Base-by-base conservation (phyloP, 1,140 invertebrate species). In the Drosophila pseudoobscura region DNA sequence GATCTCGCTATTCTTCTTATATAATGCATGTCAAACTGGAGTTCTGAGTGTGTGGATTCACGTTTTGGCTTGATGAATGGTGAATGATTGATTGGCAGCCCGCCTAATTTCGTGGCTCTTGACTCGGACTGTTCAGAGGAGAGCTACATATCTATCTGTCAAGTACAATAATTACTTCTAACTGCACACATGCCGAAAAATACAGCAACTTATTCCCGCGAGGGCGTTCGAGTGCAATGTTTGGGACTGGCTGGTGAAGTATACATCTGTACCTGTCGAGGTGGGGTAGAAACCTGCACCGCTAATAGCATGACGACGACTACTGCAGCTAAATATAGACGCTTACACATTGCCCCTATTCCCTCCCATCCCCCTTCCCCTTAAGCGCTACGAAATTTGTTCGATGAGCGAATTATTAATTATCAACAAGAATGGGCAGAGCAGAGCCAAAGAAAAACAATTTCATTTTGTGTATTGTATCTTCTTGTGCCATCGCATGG, bases 351-450 rank as follows among this genome's bases (percentile, higher is more conserved):
- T 13, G 35, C 35, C 35, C 35, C 31, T 35, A 35, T 35, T 35
- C 31, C 31, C 31, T 2, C 62, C 31, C 9, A 35, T 59, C 39
- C 55, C 57, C 41, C 70, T 20, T 13, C 29, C 41, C 24, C 45
- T 58, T 47, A 46, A 11, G 56, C 15, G 22, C 24, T 26, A 43
- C 29, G 77, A 80, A 84, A 61, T 60, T 80, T 68, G 80, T 64
- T 60, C 54, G 74, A 84, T 84, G 71, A 80, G 68, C 78, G 60
- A 80, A 87, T 80, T 85, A 87, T 75, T 72, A 87, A 80, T 87
- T 85, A 85, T 80, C 74, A 75, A 80, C 78, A 80, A 65, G 74
- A 80, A 65, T 62, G n/a, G 31, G 22, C 43, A 47, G 35, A 24
- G 46, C 35, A 39, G 35, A 39, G 35, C 35, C 26, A 56, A 56